Percentiles rank a stretch among this genome's conserved stretches.
Conservation (phyloP, 2,888 invertebrate genomes). For the Brenthis daphne region DNA sequence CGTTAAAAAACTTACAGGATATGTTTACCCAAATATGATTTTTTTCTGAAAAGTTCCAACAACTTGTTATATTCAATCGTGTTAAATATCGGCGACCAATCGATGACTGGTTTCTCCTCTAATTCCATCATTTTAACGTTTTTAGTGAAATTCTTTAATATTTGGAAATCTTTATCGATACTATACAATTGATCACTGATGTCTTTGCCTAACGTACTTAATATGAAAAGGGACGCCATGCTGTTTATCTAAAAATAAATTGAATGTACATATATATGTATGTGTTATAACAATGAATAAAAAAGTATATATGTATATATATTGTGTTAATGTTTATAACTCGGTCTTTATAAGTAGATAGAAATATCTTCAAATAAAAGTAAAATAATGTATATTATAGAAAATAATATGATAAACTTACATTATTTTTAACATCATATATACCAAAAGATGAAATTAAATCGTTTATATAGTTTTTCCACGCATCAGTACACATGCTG, state of each 20-base stretch:
- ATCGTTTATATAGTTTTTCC: constrained; percentile 68
- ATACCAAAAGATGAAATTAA: constrained; percentile 67
- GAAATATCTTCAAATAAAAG: background rate
- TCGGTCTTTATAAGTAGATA: too few relatives aligned
- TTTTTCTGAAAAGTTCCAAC: constrained; percentile 53
- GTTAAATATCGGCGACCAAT: constrained; percentile 60
- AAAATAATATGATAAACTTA: constrained; percentile 49
- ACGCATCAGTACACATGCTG: constrained; percentile 62
- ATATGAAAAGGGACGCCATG: constrained; percentile 71
- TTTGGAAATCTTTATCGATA: constrained; percentile 61
- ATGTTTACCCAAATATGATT: constrained; percentile 59
- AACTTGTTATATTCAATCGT: constrained; percentile 55
- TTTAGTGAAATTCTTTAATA: constrained; percentile 60
- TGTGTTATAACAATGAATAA: too few relatives aligned
- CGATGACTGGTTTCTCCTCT: constrained; percentile 42
- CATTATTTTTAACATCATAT: constrained; percentile 66
- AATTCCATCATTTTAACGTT: constrained; percentile 49
- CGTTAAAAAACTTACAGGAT: constrained; percentile 60
- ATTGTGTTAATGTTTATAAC: too few relatives aligned
- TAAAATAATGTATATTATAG: background rate
- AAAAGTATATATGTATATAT: too few relatives aligned
- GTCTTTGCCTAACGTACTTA: constrained; percentile 73
- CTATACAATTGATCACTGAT: constrained; percentile 62
- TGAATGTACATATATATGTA: too few relatives aligned
- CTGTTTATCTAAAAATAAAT: constrained; percentile 63